phyloP scores from a whole-genome alignment of 92 coral and sea anemone genomes.

The Phymanthus crucifer region DNA sequence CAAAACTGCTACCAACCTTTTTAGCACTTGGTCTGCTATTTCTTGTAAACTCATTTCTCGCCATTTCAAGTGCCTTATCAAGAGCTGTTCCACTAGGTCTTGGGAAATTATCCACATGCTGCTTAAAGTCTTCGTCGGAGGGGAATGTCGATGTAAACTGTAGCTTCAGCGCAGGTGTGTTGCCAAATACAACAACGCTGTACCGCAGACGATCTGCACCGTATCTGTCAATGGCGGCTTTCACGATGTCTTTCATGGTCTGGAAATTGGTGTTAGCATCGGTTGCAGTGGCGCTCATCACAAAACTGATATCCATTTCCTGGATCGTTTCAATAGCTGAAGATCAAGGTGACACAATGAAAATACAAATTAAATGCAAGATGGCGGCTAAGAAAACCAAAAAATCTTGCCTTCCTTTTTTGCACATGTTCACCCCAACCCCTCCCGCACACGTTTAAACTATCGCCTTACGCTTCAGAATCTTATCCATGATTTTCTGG shows the following conservation, averaged over 20 bases:
- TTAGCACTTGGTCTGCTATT: conserved; percentile 37
- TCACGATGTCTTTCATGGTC: conserved; percentile 64
- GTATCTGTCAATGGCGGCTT: conserved; percentile 56
- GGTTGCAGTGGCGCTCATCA: conserved; percentile 52
- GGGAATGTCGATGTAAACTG: conserved; percentile 36
- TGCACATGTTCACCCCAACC: not conserved
- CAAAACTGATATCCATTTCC: conserved; percentile 70
- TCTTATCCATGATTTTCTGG: conserved; percentile 64
- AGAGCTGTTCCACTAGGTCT: conserved; percentile 23
- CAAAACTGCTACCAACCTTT: conserved; percentile 17
- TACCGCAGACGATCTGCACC: conserved; percentile 60
- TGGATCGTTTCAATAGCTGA: conserved; percentile 54
- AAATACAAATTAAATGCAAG: not conserved
- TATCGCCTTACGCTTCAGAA: conserved; percentile 66
- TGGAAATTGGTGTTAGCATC: conserved; percentile 57
- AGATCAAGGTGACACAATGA: not conserved
- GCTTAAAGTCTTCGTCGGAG: conserved; percentile 31
- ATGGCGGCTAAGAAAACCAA: not conserved
- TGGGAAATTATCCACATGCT: conserved; percentile 20
- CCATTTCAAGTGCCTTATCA: conserved; percentile 44
- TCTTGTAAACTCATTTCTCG: conserved; percentile 39
- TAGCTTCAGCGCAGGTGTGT: conserved; percentile 46
- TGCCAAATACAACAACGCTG: conserved; percentile 61
- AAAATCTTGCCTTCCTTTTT: too few species aligned
- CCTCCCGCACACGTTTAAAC: not conserved